These are phyloP conservation scores for Cryptosula pallasiana DNA, from an alignment of 2,888 invertebrate genomes.

Conservation along the genomic window DNA sequence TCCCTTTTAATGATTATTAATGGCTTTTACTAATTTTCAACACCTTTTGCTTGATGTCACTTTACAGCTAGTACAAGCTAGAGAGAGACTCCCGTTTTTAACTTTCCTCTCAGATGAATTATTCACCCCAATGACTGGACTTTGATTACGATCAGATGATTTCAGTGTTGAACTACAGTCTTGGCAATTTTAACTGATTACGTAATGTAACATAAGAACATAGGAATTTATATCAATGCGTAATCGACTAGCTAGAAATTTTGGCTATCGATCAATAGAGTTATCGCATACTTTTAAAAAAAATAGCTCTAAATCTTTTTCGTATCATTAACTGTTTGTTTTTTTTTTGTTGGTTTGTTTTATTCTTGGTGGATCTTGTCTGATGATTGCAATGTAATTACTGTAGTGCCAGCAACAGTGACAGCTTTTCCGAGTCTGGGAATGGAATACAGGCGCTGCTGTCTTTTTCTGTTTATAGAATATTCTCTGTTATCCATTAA, in stretches of 20 bases:
- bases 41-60: no score
- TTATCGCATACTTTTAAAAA: no score
- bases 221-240: neutral
- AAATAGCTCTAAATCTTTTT: no score
- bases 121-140: neutral
- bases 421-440: slow-evolving; percentile 11
- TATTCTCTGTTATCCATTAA: slow-evolving; percentile 12
- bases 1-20: no score
- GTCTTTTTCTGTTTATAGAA: slow-evolving; percentile 15
- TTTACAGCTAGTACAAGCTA: no score
- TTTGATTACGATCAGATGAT: neutral
- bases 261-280: no score
- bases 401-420: neutral
- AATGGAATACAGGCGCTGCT: neutral
- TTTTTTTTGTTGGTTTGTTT: neutral
- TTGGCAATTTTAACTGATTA: neutral
- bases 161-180: neutral
- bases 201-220: neutral
- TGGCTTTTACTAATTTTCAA: no score
- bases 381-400: neutral
- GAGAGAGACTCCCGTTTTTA: no score
- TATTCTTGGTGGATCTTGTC: neutral
- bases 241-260: no score
- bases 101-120: no score
- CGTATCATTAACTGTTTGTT: no score